Conservation (phyloP, 35 echinoderm and acorn worm species). For the Eucidaris tribuloides region DNA sequence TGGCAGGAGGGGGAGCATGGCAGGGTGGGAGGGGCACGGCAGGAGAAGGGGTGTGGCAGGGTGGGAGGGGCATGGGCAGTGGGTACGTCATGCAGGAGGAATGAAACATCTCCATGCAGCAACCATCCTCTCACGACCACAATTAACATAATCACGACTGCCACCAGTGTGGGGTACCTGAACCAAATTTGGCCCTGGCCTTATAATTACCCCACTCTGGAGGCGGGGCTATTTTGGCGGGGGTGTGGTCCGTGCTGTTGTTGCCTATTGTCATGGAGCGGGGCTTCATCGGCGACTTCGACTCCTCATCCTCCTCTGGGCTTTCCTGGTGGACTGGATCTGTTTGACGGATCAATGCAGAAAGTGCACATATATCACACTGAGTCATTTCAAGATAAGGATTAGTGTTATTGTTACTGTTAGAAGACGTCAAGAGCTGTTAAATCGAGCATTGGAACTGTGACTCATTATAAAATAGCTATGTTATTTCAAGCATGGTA, state of each 20-base stretch:
- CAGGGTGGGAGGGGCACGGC: neutral
- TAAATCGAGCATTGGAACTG: too few species aligned
- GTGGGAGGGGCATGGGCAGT: neutral
- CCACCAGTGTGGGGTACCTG: neutral
- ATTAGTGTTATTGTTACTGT: too few species aligned
- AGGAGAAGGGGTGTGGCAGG: neutral
- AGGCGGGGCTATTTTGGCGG: slow-evolving; percentile 85
- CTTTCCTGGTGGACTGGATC: slow-evolving; percentile 72
- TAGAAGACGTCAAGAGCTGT: too few species aligned
- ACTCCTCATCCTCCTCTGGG: slow-evolving; percentile 11
- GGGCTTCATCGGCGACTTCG: slow-evolving; percentile 48
- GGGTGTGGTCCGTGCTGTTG: slow-evolving; percentile 55
- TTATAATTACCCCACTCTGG: slow-evolving; percentile 51
- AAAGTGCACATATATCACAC: too few species aligned
- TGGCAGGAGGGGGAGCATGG: too few species aligned
- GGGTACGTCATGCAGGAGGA: neutral
- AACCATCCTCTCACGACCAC: neutral
- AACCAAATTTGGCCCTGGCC: slow-evolving; percentile 20
- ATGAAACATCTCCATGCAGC: neutral
- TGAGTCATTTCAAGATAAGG: too few species aligned
- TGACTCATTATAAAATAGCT: too few species aligned
- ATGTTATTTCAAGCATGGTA: too few species aligned
- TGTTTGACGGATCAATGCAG: too few species aligned
- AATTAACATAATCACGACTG: neutral
- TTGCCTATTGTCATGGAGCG: slow-evolving; percentile 54